A percentile compares a stretch with the other conserved stretches of the same genome.
phyloP scores from a whole-genome alignment of 1,140 invertebrate genomes.

The Ditylenchus dipsaci region DNA sequence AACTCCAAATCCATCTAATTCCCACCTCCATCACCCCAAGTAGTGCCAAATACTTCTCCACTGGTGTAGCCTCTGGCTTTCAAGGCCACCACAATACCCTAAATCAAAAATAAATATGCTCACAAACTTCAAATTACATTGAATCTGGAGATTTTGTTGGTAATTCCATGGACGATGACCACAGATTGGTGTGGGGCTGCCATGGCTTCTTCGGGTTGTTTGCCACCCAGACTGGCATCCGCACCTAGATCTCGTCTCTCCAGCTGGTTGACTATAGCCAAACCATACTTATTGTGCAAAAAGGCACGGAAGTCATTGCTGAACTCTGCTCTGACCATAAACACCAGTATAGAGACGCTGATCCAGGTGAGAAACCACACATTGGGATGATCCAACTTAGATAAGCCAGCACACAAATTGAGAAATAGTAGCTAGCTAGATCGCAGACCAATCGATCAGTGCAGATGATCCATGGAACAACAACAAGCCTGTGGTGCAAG shows the following conservation, averaged over 20 bases:
- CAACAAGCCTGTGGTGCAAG: no score
- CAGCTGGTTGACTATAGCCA: conserved; percentile 36
- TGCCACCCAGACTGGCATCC: conserved; percentile 44
- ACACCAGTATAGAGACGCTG: no score
- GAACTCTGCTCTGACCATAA: conserved; percentile 10
- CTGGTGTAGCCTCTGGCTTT: conserved; percentile 20
- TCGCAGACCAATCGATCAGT: no score
- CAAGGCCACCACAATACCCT: conserved; percentile 37
- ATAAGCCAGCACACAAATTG: no score
- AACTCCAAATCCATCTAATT: neutral
- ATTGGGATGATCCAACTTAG: no score
- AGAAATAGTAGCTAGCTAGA: no score
- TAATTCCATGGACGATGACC: conserved; percentile 45
- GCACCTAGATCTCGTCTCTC: conserved; percentile 36
- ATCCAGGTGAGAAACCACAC: no score
- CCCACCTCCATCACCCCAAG: conserved; percentile 41
- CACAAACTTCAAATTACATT: conserved; percentile 13
- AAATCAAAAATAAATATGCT: neutral
- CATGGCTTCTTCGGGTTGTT: conserved; percentile 5
- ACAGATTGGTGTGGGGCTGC: conserved; percentile 7
- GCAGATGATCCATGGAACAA: no score
- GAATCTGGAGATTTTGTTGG: conserved; percentile 39
- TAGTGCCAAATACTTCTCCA: conserved; percentile 42
- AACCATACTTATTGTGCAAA: conserved; percentile 39
- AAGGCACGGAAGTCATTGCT: conserved; percentile 35